These are phyloP conservation scores for Aphelenchoides bicaudatus DNA, from an alignment of 2,888 invertebrate species.

Conservation along the genomic window DNA sequence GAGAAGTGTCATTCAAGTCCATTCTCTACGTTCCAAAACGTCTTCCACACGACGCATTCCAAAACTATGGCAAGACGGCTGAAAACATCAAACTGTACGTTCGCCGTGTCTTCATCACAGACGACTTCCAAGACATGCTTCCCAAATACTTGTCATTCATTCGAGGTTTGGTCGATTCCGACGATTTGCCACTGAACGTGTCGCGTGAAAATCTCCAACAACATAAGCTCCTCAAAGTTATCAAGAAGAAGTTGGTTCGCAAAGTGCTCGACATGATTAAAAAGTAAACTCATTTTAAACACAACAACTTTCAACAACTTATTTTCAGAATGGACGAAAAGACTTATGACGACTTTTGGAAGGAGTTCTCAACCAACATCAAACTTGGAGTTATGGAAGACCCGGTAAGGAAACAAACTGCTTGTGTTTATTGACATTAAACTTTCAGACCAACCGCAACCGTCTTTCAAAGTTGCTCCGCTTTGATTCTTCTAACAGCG, in stretches of 20 bases:
- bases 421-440: too few species aligned
- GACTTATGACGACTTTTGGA: slow-evolving; percentile 91
- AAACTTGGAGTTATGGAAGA: slow-evolving; percentile 97
- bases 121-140: slow-evolving; percentile 99
- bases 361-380: slow-evolving; percentile 95
- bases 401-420: too few species aligned
- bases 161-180: slow-evolving; percentile 94
- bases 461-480: slow-evolving; percentile 87
- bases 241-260: slow-evolving; percentile 95
- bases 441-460: slow-evolving; percentile 89
- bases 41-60: slow-evolving; percentile 88
- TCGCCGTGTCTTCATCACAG: slow-evolving; percentile 95
- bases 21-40: slow-evolving; percentile 85
- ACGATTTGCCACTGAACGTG: slow-evolving; percentile 95
- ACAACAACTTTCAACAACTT: too few species aligned
- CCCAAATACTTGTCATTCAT: slow-evolving; percentile 93
- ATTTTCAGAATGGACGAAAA: slow-evolving; percentile 83
- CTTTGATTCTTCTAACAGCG: slow-evolving; percentile 72
- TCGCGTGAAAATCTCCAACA: slow-evolving; percentile 96
- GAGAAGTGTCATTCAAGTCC: slow-evolving; percentile 97
- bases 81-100: slow-evolving; percentile 74
- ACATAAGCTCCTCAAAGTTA: slow-evolving; percentile 95
- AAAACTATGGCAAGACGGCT: slow-evolving; percentile 81
- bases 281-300: too few species aligned
- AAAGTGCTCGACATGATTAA: slow-evolving; percentile 67